Conservation (phyloP, 2,113 vertebrate species). For the Oncorhynchus clarkii region DNA sequence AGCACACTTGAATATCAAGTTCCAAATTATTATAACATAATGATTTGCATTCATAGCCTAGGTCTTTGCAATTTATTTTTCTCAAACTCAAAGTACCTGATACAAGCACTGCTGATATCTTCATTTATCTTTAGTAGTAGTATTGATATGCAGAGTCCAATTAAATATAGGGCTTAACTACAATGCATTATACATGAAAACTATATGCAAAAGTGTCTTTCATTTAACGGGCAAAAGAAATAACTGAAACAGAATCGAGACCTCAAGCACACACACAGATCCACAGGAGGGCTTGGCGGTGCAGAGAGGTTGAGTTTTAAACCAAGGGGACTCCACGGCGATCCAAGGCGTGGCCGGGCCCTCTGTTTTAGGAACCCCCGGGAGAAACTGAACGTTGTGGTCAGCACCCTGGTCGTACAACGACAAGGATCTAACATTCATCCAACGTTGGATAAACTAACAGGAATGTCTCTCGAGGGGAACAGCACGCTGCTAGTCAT, state of each 20-base stretch:
- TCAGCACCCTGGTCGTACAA: slow-evolving; percentile 34
- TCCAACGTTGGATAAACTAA: slow-evolving; percentile 57
- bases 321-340: neutral
- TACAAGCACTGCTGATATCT: too few species aligned
- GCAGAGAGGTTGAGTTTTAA: slow-evolving; percentile 56
- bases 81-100: too few species aligned
- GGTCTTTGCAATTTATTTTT: too few species aligned
- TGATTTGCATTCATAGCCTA: too few species aligned
- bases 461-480: slow-evolving; percentile 17
- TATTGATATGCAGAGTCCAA: neutral
- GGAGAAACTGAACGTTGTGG: slow-evolving; percentile 47
- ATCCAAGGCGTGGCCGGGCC: slow-evolving; percentile 3
- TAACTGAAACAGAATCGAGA: slow-evolving; percentile 2
- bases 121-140: too few species aligned
- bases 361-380: slow-evolving; percentile 25
- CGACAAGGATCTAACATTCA: slow-evolving; percentile 42
- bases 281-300: neutral
- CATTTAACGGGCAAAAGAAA: neutral
- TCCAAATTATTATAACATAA: too few species aligned
- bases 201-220: neutral
- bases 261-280: slow-evolving; percentile 21
- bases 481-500: too few species aligned
- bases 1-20: too few species aligned
- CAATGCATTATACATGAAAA: neutral
- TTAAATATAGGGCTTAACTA: neutral